Conservation (phyloP, 2,113 vertebrate genomes). For the Rhynchopsitta pachyrhyncha region DNA sequence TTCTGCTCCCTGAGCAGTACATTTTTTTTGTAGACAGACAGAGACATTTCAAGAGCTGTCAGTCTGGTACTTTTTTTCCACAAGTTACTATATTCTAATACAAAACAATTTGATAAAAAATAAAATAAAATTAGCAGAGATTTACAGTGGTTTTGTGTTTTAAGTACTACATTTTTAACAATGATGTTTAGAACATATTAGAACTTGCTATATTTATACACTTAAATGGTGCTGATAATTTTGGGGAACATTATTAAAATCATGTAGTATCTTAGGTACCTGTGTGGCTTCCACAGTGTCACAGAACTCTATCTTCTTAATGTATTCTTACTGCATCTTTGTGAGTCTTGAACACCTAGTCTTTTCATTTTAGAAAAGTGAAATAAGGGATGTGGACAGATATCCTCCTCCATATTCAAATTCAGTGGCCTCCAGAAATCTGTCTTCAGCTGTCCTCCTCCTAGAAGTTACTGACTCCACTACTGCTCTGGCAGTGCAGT, state of each 20-base stretch:
- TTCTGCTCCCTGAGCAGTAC: slow-evolving; percentile 14
- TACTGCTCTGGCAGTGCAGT: background rate
- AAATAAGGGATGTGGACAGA: background rate
- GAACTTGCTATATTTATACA: background rate
- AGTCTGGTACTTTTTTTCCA: slow-evolving; percentile 15
- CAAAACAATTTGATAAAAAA: background rate
- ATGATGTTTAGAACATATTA: background rate
- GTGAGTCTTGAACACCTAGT: background rate
- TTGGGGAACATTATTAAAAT: background rate
- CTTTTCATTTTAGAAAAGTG: background rate
- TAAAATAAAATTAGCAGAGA: background rate
- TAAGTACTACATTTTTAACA: background rate
- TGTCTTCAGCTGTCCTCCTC: background rate
- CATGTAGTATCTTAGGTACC: background rate
- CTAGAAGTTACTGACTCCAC: background rate
- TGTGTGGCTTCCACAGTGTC: background rate
- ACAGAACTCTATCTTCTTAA: background rate
- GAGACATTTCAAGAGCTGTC: slow-evolving; percentile 40
- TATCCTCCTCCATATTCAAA: background rate
- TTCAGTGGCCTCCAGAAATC: background rate
- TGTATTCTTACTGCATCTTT: background rate
- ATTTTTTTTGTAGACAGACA: slow-evolving; percentile 30
- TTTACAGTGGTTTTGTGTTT: background rate
- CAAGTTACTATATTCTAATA: background rate
- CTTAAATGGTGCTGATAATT: background rate